Conservation (phyloP, 2,113 vertebrate species). For the Donacobius atricapilla region DNA sequence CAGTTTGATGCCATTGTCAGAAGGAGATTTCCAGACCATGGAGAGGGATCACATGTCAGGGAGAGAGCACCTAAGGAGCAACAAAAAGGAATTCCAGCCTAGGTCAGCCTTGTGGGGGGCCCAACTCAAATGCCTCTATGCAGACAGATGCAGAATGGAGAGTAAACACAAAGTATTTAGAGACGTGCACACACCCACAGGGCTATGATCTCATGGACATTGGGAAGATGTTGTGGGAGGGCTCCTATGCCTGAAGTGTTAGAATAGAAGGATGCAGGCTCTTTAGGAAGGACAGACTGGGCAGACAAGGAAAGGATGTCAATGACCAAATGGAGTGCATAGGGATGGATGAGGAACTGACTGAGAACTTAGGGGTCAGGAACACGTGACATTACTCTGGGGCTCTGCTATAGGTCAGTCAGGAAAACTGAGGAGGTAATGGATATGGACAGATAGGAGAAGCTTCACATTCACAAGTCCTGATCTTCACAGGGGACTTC, state of each 20-base stretch:
- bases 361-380: not conserved
- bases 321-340: not conserved
- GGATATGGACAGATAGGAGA: not conserved
- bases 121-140: too few species aligned
- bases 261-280: not conserved
- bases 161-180: not conserved
- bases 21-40: not conserved
- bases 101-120: too few species aligned
- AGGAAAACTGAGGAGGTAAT: not conserved
- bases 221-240: too few species aligned
- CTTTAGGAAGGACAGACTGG: not conserved
- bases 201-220: not conserved
- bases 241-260: not conserved
- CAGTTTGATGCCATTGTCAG: not conserved
- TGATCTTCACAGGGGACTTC: not conserved
- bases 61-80: not conserved
- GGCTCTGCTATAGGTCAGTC: not conserved
- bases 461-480: not conserved
- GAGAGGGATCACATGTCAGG: not conserved
- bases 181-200: accelerated
- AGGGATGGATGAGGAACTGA: not conserved
- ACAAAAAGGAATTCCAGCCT: not conserved
- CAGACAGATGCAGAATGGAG: not conserved
- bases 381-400: not conserved
- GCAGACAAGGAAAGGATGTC: not conserved